phyloP scores from a whole-genome alignment of 35 echinoderm and acorn worm species.

The Amphiura filiformis region DNA sequence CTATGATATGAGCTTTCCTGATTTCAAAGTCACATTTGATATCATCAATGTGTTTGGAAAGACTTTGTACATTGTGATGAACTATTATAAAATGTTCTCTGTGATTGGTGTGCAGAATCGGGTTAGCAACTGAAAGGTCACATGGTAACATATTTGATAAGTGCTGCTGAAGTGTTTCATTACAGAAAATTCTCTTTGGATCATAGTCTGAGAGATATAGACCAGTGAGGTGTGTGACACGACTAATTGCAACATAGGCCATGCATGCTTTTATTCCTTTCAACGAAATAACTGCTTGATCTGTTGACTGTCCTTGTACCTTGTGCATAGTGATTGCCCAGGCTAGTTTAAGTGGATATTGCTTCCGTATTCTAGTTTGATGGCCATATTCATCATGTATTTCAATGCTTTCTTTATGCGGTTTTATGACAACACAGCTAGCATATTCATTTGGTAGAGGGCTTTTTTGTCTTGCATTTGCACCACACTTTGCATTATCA shows the following conservation, averaged over 20 bases:
- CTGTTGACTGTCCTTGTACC: constrained; percentile 25
- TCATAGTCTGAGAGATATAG: constrained; percentile 33
- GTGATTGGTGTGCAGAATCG: background rate
- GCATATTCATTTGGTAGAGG: background rate
- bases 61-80: background rate
- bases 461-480: constrained; percentile 16
- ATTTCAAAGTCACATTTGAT: constrained; percentile 7
- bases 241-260: constrained; percentile 36
- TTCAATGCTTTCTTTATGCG: constrained; percentile 28
- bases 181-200: background rate
- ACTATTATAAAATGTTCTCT: background rate
- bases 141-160: background rate
- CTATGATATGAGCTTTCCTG: background rate
- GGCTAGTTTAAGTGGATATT: constrained; percentile 42
- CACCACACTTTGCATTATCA: constrained; percentile 42
- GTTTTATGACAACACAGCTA: constrained; percentile 6
- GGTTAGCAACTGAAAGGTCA: background rate
- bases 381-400: background rate
- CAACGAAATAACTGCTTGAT: constrained; percentile 18
- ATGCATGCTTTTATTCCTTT: constrained; percentile 7
- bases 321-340: constrained; percentile 44
- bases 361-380: constrained; percentile 12
- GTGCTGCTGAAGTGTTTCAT: background rate
- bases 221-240: constrained; percentile 29
- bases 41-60: background rate